These are phyloP conservation scores for Chrysolina haemoptera DNA, from an alignment of 2,888 invertebrate genomes.

Conservation along the genomic window DNA sequence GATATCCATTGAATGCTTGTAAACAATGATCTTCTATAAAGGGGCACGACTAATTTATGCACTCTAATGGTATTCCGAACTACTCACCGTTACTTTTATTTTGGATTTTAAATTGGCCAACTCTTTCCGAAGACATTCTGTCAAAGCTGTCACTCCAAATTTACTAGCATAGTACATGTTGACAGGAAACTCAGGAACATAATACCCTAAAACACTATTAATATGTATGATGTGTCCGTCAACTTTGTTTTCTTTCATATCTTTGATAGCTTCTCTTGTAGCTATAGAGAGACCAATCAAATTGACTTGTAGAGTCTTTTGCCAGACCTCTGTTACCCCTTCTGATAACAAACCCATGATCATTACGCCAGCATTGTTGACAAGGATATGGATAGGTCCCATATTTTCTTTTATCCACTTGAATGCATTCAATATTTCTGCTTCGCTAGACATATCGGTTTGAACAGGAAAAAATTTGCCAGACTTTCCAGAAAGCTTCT, in stretches of 20 bases:
- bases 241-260: too few relatives aligned
- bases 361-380: too few relatives aligned
- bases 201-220: slow-evolving; percentile 33
- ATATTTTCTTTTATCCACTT: too few relatives aligned
- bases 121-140: slow-evolving; percentile 51
- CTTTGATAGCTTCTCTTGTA: too few relatives aligned
- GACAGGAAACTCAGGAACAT: neutral
- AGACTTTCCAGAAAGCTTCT: slow-evolving; percentile 47
- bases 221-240: too few relatives aligned
- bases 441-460: slow-evolving; percentile 64
- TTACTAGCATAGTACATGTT: slow-evolving; percentile 52
- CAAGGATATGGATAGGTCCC: too few relatives aligned
- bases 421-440: slow-evolving; percentile 60
- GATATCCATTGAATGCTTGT: too few relatives aligned
- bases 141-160: slow-evolving; percentile 53
- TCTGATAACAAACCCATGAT: slow-evolving; percentile 54
- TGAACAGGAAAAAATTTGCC: slow-evolving; percentile 62
- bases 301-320: slow-evolving; percentile 43
- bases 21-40: too few relatives aligned
- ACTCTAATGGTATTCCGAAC: neutral
- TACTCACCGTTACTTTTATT: too few relatives aligned
- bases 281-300: too few relatives aligned
- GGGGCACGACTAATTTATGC: too few relatives aligned
- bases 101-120: slow-evolving; percentile 33
- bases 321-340: slow-evolving; percentile 50